Evolutionary conservation across 2,797 vertebrate species (phyloP), one percentile per base, ranked within the genome.

Genomic region (Tarsius wallacei): DNA sequence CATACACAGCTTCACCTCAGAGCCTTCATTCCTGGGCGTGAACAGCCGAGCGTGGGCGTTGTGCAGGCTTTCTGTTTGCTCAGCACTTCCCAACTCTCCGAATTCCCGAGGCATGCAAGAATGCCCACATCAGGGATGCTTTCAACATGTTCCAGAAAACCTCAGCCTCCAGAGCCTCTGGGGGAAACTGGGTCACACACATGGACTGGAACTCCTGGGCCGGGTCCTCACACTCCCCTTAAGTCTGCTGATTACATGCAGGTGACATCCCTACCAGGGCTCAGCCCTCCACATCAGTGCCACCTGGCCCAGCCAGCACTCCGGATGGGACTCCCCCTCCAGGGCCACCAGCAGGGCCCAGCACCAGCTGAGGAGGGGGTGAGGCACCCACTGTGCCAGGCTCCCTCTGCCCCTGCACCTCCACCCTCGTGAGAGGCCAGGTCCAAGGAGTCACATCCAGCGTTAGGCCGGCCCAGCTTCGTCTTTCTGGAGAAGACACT

Each of bases 171-270:
- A 84, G 59, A 63, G 68, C 47, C 51, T 49, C 4, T 11, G 49
- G 59, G 36, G 66, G 28, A 28, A 55, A 15, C 3, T 1, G 16
- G n/a, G 22, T 10, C 12, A 22, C 24, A 0, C 0, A 0, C 5
- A 61, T 0, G 28, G 68, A 13, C 6, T 9, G 5, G 14, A 78
- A 42, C 55, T 71, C 53, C 49, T 26, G 33, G 49, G 33, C 57
- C 7, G 1, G 73, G 63, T 19, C 47, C 4, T 17, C 2, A 10
- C 0, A 0, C 24, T 59, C 66, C 24, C 17, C 11, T 15, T 10
- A 24, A 8, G 61, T 57, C 70, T n/a, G 9, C 24, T 21, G 71
- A 19, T 15, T 47, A n/a, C 68, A 24, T 0, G 5, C 9, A 10
- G 49, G 19, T 28, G 10, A 0, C 9, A 17, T 33, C 26, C 36